These are phyloP conservation scores for Amphipoea lucens DNA, from an alignment of 2,888 invertebrate species.

Conservation along the genomic window DNA sequence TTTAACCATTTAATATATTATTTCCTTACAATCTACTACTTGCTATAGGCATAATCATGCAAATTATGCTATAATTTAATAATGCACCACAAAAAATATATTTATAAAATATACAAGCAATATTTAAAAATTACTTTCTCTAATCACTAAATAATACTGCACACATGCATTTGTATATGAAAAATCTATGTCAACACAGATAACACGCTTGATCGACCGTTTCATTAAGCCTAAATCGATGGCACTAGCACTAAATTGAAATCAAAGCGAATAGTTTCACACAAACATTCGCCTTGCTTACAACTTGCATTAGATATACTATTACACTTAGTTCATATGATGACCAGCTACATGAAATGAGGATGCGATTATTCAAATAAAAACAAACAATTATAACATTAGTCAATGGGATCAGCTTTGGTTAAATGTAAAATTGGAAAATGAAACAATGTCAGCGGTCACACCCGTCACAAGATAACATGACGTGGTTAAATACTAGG, in stretches of 20 bases:
- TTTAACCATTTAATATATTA: constrained; percentile 49
- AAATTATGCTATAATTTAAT: constrained; percentile 59
- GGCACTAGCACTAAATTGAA: constrained; percentile 71
- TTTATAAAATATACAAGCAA: constrained; percentile 75
- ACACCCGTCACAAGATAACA: constrained; percentile 67
- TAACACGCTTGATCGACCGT: constrained; percentile 74
- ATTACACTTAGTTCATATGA: constrained; percentile 37
- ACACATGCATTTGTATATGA: constrained; percentile 80
- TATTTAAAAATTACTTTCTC: constrained; percentile 70
- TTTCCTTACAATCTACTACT: constrained; percentile 48
- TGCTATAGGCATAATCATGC: constrained; percentile 65
- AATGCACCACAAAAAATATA: constrained; percentile 63
- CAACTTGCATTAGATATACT: constrained; percentile 47
- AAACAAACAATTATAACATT: constrained; percentile 71
- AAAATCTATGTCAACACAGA: constrained; percentile 84
- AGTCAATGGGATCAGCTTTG: constrained; percentile 79
- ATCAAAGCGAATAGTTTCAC: constrained; percentile 58
- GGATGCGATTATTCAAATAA: constrained; percentile 68
- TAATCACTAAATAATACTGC: constrained; percentile 85
- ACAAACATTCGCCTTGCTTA: constrained; percentile 46
- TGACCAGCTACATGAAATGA: constrained; percentile 62
- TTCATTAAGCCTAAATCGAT: constrained; percentile 68
- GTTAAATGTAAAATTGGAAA: constrained; percentile 73
- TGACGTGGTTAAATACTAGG: constrained; percentile 54
- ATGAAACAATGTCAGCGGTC: constrained; percentile 69